Conservation (phyloP, 2,797 vertebrate genomes). For the Melanogrammus aeglefinus region DNA sequence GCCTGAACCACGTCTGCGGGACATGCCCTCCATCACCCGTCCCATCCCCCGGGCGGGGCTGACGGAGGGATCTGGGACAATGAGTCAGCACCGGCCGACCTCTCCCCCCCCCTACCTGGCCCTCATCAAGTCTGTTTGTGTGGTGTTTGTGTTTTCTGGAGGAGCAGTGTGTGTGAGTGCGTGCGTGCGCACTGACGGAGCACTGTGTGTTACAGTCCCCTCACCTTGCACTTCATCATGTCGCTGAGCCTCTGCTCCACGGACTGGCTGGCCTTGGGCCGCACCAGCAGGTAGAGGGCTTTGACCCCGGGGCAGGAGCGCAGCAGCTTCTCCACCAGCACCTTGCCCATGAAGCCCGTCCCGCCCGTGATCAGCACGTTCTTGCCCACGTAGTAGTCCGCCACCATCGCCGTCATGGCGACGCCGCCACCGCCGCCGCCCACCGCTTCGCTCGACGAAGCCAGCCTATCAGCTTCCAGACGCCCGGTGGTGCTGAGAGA, state of each 20-base stretch:
- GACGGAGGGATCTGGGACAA: too few species aligned
- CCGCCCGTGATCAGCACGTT: conserved; percentile 87
- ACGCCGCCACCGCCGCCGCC: conserved; percentile 13
- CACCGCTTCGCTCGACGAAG: conserved; percentile 28
- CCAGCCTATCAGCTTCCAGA: not conserved
- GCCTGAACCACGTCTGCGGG: not conserved
- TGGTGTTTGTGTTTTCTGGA: too few species aligned
- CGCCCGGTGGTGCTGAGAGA: not conserved
- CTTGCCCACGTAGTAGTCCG: conserved; percentile 85
- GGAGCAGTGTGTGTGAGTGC: too few species aligned
- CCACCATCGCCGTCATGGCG: conserved; percentile 77
- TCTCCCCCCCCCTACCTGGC: too few species aligned
- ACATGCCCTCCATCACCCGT: too few species aligned
- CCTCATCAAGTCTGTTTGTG: too few species aligned
- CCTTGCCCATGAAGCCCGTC: conserved; percentile 95
- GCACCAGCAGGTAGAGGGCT: conserved; percentile 85
- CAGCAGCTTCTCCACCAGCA: conserved; percentile 91
- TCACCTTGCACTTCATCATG: conserved; percentile 90
- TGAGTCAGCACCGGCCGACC: too few species aligned
- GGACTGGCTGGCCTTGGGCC: conserved; percentile 88
- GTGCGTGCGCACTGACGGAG: not conserved
- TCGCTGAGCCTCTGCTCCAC: conserved; percentile 83
- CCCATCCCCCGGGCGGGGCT: too few species aligned
- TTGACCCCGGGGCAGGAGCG: conserved; percentile 84
- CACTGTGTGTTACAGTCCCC: not conserved